Base-by-base conservation (phyloP, 2,888 invertebrate species). In the Oligia strigilis region DNA sequence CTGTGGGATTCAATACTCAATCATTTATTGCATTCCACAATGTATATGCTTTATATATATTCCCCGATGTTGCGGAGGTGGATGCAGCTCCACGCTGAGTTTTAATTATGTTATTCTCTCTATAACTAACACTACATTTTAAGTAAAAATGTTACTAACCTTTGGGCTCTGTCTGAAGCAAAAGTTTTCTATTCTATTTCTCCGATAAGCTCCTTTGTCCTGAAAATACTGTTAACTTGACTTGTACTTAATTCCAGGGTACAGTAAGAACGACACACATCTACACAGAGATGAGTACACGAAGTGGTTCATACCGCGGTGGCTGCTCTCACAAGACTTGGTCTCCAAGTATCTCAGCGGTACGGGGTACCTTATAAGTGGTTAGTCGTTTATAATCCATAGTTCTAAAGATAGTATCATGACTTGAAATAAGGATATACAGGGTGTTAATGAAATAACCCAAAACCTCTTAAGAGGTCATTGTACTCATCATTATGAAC, bases 261-360 rank as follows among this genome's bases (percentile, higher is more conserved):
- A 95, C 85, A 92, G 85, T n/a, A 87, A 90, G 23, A 89, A 89
- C 75, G 95, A 97, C 81, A 97, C 97, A 92, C 94, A 94, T 58
- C 97, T 98, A 0, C 97, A 98, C 70, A 95, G 98, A 1, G 97
- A 98, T 87, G 97, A 96, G 81, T 97, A 97, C 86, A 98, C 97
- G 89, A 98, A 98, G 92, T 98, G 98, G 97, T 98, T 97, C 92
- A 96, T 98, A 0, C 98, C 98, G 0, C 94, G 95, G 36, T 97
- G 97, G 91, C 96, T 98, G 88, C 97, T 97, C 89, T 93, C 95
- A 11, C 94, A 95, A 0, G 95, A 97, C 3, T 85, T 94, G 3
- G 97, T 98, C 80, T 98, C 98, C 2, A 97, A 97, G 88, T 98
- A 98, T 90, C 97, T 98, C 2, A 98, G 98, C 0, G 98, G 98